Conservation (phyloP, 2,113 vertebrate species). For the Pachyramphus minor region DNA sequence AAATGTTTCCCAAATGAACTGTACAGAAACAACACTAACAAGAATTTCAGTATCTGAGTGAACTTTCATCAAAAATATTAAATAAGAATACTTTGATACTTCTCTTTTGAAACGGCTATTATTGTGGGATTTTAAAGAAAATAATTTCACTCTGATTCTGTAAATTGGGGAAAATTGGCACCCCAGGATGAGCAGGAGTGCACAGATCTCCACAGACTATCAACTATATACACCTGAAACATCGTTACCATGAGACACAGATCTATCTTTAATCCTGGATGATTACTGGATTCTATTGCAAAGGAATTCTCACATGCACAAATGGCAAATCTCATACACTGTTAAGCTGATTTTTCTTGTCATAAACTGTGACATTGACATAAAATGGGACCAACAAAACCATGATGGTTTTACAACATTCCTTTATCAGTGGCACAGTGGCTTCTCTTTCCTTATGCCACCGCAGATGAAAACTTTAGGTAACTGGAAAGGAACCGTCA, state of each 20-base stretch:
- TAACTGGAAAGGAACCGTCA: not conserved
- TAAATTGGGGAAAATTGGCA: not conserved
- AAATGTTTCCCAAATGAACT: not conserved
- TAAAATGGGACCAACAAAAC: not conserved
- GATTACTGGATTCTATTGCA: not conserved
- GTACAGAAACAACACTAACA: not conserved
- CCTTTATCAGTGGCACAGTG: not conserved
- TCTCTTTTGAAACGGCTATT: not conserved
- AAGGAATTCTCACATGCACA: not conserved
- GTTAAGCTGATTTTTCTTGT: not conserved
- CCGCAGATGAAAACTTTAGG: not conserved
- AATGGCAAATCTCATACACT: not conserved
- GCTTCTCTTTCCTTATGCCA: not conserved
- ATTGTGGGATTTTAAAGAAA: not conserved
- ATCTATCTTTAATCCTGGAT: not conserved
- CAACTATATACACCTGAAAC: not conserved
- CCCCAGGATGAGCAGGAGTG: not conserved
- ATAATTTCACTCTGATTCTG: not conserved
- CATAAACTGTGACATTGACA: not conserved
- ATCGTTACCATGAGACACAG: not conserved
- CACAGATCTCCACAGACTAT: not conserved
- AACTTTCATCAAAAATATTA: not conserved
- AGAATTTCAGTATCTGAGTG: not conserved
- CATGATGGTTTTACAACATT: not conserved
- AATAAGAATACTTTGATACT: not conserved